Conservation (phyloP, 2,888 invertebrate species). For the Drosophila setosimentum region DNA sequence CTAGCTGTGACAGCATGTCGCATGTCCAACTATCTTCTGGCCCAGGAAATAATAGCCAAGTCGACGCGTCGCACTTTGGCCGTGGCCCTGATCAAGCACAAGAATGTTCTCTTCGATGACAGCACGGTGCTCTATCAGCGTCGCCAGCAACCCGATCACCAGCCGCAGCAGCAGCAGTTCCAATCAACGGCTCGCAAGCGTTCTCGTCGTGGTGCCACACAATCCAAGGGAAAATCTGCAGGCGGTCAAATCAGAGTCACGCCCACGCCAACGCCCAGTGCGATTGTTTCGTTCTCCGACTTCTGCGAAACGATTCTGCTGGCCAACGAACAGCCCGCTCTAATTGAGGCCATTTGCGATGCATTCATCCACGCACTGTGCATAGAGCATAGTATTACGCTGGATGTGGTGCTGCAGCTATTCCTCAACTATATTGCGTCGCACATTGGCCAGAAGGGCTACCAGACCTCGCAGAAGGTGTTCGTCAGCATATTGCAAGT, state of each 20-base stretch:
- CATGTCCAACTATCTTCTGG: constrained; percentile 83
- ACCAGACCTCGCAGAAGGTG: constrained; percentile 85
- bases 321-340: constrained; percentile 74
- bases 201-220: constrained; percentile 35
- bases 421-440: constrained; percentile 89
- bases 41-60: constrained; percentile 77
- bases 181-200: constrained; percentile 23
- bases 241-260: neutral
- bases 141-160: constrained; percentile 53
- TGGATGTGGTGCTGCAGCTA: constrained; percentile 86
- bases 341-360: constrained; percentile 84
- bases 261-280: constrained; percentile 45
- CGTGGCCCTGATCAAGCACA: constrained; percentile 79
- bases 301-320: constrained; percentile 83
- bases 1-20: constrained; percentile 83
- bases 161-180: constrained; percentile 24
- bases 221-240: constrained; percentile 33
- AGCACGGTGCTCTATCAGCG: constrained; percentile 76
- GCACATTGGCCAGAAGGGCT: constrained; percentile 87
- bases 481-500: constrained; percentile 86
- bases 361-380: constrained; percentile 83
- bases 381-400: constrained; percentile 81
- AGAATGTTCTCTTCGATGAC: constrained; percentile 84
- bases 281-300: constrained; percentile 83
- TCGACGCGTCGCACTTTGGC: constrained; percentile 79